These are phyloP conservation scores for Parazoanthus swiftii DNA, from an alignment of 92 coral and sea anemone genomes.

Conservation along the genomic window DNA sequence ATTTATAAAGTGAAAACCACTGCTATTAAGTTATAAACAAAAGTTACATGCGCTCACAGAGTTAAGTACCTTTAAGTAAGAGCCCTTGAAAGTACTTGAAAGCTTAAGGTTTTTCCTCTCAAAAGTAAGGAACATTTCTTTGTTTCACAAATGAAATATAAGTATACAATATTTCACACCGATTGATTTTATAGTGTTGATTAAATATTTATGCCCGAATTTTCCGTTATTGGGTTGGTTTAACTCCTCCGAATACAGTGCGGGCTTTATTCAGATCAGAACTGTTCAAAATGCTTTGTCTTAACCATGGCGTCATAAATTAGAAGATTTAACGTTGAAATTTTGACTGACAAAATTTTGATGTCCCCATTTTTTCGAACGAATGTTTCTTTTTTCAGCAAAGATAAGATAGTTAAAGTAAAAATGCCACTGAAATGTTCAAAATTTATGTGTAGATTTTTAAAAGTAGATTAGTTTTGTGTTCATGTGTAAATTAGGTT, in stretches of 20 bases:
- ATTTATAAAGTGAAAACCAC: not conserved
- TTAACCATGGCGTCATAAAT: slow-evolving; percentile 10
- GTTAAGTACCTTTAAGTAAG: slow-evolving; percentile 8
- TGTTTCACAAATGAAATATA: not conserved
- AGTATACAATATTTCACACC: not conserved
- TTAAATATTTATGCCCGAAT: slow-evolving; percentile 4
- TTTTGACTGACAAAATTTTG: slow-evolving; percentile 1
- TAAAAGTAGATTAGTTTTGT: not conserved
- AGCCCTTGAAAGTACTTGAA: slow-evolving; percentile 26
- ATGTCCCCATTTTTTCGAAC: not conserved
- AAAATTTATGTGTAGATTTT: not conserved
- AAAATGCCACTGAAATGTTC: not conserved
- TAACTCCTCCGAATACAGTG: not conserved
- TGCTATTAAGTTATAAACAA: not conserved
- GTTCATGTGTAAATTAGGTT: not conserved
- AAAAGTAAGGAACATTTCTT: not conserved
- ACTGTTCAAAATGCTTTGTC: slow-evolving; percentile 8
- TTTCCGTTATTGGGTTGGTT: not conserved
- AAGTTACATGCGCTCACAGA: not conserved
- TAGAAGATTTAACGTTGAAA: slow-evolving; percentile 2
- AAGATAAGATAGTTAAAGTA: too few relatives aligned
- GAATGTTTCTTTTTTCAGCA: not conserved
- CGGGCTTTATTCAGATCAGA: not conserved
- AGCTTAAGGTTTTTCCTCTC: not conserved
- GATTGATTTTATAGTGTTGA: not conserved